Conservation (phyloP, 2,113 vertebrate species). For the Chaetorhynchus papuensis region DNA sequence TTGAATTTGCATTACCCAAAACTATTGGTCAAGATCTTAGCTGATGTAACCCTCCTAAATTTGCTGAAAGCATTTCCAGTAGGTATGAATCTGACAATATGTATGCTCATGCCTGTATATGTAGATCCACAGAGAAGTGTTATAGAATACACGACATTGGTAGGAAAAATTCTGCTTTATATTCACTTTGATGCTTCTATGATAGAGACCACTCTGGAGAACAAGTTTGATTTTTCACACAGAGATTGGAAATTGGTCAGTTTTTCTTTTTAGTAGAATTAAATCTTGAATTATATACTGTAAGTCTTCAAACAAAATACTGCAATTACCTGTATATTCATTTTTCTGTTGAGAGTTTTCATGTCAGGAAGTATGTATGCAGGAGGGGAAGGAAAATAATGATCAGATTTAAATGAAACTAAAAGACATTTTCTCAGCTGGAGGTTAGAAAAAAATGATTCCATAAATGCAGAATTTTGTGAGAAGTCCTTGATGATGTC, state of each 20-base stretch:
- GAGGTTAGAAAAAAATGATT: conserved; percentile 59
- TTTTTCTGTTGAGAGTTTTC: conserved; percentile 39
- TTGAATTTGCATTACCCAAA: neutral
- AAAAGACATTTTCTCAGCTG: conserved; percentile 71
- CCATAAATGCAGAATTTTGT: conserved; percentile 47
- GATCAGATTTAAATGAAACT: conserved; percentile 62
- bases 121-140: neutral
- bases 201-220: neutral
- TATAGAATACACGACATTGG: neutral
- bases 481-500: conserved; percentile 31
- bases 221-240: conserved; percentile 15
- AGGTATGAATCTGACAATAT: neutral
- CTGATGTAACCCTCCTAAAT: neutral
- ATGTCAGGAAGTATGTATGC: neutral
- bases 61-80: neutral
- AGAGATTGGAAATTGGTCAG: conserved; percentile 14
- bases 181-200: neutral
- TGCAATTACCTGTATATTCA: neutral
- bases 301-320: conserved; percentile 38
- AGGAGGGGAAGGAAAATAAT: conserved; percentile 61
- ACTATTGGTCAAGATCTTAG: neutral
- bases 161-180: neutral
- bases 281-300: conserved; percentile 20
- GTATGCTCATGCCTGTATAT: neutral
- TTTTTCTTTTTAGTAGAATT: conserved; percentile 51